These are phyloP conservation scores for Bucco capensis DNA, from an alignment of 2,113 vertebrate species.

Conservation along the genomic window DNA sequence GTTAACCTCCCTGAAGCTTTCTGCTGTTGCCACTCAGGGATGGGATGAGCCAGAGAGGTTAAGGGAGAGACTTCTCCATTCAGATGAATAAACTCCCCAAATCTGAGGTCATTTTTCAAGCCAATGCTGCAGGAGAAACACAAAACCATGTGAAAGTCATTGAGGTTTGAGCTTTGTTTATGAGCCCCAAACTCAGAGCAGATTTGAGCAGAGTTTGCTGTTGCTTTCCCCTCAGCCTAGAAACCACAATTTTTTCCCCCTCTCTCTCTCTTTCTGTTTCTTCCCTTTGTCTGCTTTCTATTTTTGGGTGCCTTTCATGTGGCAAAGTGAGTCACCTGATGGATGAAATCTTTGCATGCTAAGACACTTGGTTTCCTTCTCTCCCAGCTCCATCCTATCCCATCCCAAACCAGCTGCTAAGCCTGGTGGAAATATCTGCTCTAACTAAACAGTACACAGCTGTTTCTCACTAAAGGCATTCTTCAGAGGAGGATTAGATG, in stretches of 20 bases:
- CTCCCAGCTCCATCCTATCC: background rate
- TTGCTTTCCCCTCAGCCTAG: background rate
- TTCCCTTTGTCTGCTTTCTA: background rate
- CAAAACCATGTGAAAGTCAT: slow-evolving; percentile 17
- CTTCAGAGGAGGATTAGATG: slow-evolving; percentile 8
- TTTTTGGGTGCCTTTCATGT: background rate
- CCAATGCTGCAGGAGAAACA: background rate
- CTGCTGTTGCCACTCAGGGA: rapidly evolving
- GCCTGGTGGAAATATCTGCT: background rate
- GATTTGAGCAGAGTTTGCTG: background rate
- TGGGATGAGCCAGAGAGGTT: background rate
- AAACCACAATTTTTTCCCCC: background rate
- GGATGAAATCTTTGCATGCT: background rate
- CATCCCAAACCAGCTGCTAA: background rate
- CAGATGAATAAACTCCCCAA: background rate
- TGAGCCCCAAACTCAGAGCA: background rate
- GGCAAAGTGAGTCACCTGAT: background rate
- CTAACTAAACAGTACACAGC: background rate
- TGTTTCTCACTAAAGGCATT: background rate
- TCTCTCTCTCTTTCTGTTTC: background rate
- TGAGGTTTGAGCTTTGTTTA: background rate
- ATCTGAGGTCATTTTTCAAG: background rate
- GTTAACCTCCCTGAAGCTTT: background rate
- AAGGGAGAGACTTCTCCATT: background rate
- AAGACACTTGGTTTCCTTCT: background rate